A percentile compares a stretch with the other conserved stretches of the same genome.
Conservation (phyloP, 2,888 invertebrate species). For the Eilema caniola region DNA sequence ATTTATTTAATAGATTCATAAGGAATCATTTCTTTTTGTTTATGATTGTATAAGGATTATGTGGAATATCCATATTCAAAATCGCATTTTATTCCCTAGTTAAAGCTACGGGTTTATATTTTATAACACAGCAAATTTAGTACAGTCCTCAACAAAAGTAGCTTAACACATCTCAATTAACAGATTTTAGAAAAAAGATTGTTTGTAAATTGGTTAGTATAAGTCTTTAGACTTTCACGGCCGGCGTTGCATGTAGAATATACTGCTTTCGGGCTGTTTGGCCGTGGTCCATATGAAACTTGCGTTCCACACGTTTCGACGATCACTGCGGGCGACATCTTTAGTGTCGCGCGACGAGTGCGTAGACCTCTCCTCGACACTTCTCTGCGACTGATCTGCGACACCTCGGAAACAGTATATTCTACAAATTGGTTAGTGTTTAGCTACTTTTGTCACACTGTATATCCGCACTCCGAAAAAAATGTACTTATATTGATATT, state of each 20-base stretch:
- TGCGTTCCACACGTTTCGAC: too few relatives aligned
- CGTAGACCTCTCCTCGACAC: too few relatives aligned
- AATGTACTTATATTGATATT: constrained; percentile 8
- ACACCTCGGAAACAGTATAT: too few relatives aligned
- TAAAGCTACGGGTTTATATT: not conserved
- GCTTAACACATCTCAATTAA: not conserved
- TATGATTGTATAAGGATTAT: not conserved
- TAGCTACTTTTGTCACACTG: not conserved
- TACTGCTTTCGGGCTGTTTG: too few relatives aligned
- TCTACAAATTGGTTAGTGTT: not conserved
- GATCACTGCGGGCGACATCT: too few relatives aligned
- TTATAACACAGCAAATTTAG: constrained; percentile 1
- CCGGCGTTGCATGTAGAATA: too few relatives aligned
- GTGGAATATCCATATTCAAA: not conserved
- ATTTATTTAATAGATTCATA: constrained; percentile 23
- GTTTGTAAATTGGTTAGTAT: not conserved
- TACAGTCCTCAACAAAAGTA: constrained; percentile 4
- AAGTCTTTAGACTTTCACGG: too few relatives aligned
- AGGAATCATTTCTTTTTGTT: constrained; percentile 29
- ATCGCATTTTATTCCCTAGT: constrained; percentile 4
- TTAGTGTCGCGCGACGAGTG: too few relatives aligned
- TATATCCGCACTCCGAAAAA: not conserved
- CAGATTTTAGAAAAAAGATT: not conserved
- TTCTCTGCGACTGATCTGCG: too few relatives aligned
- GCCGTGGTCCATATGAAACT: too few relatives aligned